Conservation (phyloP, 1,140 invertebrate species). For the Tribolium castaneum region DNA sequence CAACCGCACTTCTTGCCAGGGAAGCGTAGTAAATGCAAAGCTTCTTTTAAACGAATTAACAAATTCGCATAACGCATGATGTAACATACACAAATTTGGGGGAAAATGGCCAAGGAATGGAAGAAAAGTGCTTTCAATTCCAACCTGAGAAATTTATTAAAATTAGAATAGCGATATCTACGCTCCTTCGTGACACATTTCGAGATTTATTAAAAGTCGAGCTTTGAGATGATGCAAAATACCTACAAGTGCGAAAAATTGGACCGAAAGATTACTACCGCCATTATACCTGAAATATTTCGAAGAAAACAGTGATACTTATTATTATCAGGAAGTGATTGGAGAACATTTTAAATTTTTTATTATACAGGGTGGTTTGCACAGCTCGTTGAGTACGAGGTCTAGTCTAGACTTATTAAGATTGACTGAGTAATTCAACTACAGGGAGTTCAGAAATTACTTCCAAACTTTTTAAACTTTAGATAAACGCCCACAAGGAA, state of each 20-base stretch:
- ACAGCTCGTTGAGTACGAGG: too few relatives aligned
- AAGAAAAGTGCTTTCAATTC: neutral
- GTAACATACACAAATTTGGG: neutral
- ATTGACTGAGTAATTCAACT: too few relatives aligned
- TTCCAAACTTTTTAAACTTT: too few relatives aligned
- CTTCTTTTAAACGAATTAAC: neutral
- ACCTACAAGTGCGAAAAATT: neutral
- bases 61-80: neutral
- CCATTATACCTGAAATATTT: too few relatives aligned
- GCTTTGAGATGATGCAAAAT: neutral
- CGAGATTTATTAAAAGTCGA: neutral
- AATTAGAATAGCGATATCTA: neutral
- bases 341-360: too few relatives aligned
- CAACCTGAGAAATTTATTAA: neutral
- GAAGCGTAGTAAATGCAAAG: too few relatives aligned
- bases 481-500: too few relatives aligned
- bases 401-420: too few relatives aligned
- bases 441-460: too few relatives aligned
- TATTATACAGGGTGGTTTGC: too few relatives aligned
- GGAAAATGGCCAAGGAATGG: neutral
- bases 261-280: neutral
- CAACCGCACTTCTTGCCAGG: neutral
- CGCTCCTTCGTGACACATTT: neutral
- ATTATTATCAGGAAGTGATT: too few relatives aligned
- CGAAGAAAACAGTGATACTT: too few relatives aligned